Evolutionary conservation across 2,888 invertebrate species (phyloP).

Genomic region (Mythimna pallens): DNA sequence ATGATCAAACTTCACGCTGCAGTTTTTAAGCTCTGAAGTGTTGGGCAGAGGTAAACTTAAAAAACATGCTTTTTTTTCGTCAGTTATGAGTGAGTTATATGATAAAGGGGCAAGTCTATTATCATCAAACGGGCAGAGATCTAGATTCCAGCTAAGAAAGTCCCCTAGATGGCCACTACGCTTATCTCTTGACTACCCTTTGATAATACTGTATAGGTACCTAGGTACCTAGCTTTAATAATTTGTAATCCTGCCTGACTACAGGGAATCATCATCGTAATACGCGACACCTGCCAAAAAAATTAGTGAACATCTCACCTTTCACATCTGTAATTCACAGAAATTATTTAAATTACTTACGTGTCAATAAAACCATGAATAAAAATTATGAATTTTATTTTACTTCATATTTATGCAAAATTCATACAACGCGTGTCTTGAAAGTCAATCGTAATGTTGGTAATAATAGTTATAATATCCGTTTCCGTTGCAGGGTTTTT

Average conservation of each 20-base stretch:
- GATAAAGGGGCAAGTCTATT: not conserved
- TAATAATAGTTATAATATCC: conserved; percentile 38
- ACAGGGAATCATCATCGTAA: too few species aligned
- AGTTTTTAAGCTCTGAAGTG: not conserved
- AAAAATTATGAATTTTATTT: not conserved
- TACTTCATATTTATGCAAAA: conserved; percentile 24
- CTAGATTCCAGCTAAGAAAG: not conserved
- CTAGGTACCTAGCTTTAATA: too few species aligned
- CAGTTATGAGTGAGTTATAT: not conserved
- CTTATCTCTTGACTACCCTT: too few species aligned
- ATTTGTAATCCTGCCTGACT: too few species aligned
- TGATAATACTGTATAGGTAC: too few species aligned
- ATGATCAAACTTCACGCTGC: not conserved
- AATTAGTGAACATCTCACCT: not conserved
- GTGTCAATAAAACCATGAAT: conserved; percentile 31
- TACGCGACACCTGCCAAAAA: not conserved
- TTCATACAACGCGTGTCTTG: conserved; percentile 12
- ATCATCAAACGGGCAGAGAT: not conserved
- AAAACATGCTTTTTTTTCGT: not conserved
- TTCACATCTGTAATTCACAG: not conserved
- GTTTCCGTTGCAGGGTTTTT: conserved; percentile 31
- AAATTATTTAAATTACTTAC: conserved; percentile 25
- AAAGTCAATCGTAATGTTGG: conserved; percentile 23
- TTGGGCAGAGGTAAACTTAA: too few species aligned
- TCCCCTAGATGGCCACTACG: too few species aligned